Evolutionary conservation across 2,888 invertebrate species (phyloP).

Genomic region (Thera obeliscata): DNA sequence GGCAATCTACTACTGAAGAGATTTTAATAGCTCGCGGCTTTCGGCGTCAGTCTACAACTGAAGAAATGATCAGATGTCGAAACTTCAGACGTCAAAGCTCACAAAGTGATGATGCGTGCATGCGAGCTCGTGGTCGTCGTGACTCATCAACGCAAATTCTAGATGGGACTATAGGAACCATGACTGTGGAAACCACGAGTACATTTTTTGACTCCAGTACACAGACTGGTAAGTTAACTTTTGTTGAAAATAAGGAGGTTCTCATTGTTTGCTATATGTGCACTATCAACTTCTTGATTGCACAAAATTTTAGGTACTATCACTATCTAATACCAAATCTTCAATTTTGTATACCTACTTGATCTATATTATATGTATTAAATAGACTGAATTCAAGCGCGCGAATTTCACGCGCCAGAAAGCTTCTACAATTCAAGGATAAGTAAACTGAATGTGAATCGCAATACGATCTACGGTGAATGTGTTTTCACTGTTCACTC

Average conservation of each 20-base stretch:
- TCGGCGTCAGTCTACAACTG: slow-evolving; percentile 94
- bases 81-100: slow-evolving; percentile 96
- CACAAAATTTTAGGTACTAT: too few species aligned
- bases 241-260: neutral
- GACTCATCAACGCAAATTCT: slow-evolving; percentile 96
- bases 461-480: slow-evolving; percentile 48
- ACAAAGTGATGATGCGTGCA: slow-evolving; percentile 92
- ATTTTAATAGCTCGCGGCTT: slow-evolving; percentile 95
- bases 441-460: slow-evolving; percentile 59
- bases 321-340: too few species aligned
- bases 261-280: too few species aligned
- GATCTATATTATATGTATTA: neutral
- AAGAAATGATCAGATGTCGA: slow-evolving; percentile 96
- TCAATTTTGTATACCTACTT: neutral
- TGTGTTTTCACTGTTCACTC: slow-evolving; percentile 24
- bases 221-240: slow-evolving; percentile 91
- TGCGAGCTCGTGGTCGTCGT: slow-evolving; percentile 88
- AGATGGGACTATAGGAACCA: slow-evolving; percentile 95
- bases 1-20: slow-evolving; percentile 96
- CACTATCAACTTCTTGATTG: too few species aligned
- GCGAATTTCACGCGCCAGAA: slow-evolving; percentile 50
- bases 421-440: slow-evolving; percentile 51
- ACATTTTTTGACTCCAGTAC: slow-evolving; percentile 97
- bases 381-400: slow-evolving; percentile 35
- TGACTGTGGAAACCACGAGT: slow-evolving; percentile 96